Conservation (phyloP, 2,113 vertebrate genomes). For the Jaculus jaculus region DNA sequence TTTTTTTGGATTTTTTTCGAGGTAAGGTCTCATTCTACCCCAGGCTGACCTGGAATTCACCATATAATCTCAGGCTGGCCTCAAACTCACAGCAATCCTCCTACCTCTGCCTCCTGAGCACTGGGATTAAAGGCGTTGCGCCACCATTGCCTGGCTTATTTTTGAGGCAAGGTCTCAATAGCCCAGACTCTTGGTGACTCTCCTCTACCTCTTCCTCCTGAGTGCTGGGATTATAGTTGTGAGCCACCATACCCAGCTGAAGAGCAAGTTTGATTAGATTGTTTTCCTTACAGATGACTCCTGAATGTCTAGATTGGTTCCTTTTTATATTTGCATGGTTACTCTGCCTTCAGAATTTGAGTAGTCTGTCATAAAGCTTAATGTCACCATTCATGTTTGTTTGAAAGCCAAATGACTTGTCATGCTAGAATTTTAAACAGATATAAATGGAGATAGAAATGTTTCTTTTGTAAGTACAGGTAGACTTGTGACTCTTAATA, state of each 20-base stretch:
- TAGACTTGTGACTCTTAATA: background rate
- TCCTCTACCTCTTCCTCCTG: too few relatives aligned
- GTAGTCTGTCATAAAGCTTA: background rate
- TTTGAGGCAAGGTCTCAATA: too few relatives aligned
- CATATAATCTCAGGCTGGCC: too few relatives aligned
- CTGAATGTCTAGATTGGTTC: background rate
- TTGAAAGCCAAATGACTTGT: conserved; percentile 27
- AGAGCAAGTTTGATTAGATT: background rate
- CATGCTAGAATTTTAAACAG: background rate
- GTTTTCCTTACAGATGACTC: background rate
- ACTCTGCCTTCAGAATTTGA: conserved; percentile 12
- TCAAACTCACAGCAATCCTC: too few relatives aligned
- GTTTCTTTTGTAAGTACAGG: conserved; percentile 7
- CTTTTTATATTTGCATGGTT: background rate
- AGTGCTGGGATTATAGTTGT: too few relatives aligned
- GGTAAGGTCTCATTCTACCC: too few relatives aligned
- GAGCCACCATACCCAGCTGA: background rate
- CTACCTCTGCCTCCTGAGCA: too few relatives aligned
- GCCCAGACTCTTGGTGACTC: too few relatives aligned
- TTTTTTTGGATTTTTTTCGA: too few relatives aligned
- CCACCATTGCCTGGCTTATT: too few relatives aligned
- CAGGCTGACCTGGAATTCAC: too few relatives aligned
- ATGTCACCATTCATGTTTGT: background rate
- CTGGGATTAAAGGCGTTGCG: too few relatives aligned
- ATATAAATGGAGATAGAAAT: background rate